phyloP scores from a whole-genome alignment of 2,888 invertebrate genomes.

The Cosmorhoe ocellata region DNA sequence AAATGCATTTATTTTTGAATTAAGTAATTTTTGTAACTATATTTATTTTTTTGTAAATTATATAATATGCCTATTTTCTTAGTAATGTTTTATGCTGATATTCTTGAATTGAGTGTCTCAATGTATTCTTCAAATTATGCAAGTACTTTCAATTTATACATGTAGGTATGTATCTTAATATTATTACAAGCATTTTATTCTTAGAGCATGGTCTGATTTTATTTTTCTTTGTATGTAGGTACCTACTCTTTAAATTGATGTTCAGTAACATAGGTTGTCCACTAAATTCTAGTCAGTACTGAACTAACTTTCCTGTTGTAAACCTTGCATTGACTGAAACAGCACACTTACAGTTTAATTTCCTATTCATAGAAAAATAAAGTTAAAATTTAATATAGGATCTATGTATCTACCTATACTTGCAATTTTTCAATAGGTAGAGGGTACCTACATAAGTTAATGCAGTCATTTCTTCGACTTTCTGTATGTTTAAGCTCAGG shows the following conservation, averaged over 20 bases:
- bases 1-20: slow-evolving; percentile 13
- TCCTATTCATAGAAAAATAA: slow-evolving; percentile 5
- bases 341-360: slow-evolving; percentile 6
- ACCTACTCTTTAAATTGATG: slow-evolving; percentile 4
- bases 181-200: too few species aligned
- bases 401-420: too few species aligned
- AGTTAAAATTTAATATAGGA: neutral
- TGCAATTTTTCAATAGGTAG: too few species aligned
- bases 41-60: too few species aligned
- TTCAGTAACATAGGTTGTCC: slow-evolving; percentile 15
- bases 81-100: too few species aligned
- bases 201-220: too few species aligned
- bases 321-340: neutral
- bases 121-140: too few species aligned
- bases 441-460: neutral
- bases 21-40: too few species aligned
- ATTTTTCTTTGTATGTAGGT: neutral
- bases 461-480: slow-evolving; percentile 9
- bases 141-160: too few species aligned
- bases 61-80: too few species aligned
- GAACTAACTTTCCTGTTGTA: slow-evolving; percentile 1
- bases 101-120: too few species aligned
- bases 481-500: slow-evolving; percentile 36
- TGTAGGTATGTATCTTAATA: too few species aligned
- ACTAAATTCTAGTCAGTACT: slow-evolving; percentile 24